A percentile compares a stretch with the other conserved stretches of the same genome.
These are phyloP conservation scores for Cynoglossus semilaevis DNA, from an alignment of 2,113 vertebrate genomes.

Conservation along the genomic window DNA sequence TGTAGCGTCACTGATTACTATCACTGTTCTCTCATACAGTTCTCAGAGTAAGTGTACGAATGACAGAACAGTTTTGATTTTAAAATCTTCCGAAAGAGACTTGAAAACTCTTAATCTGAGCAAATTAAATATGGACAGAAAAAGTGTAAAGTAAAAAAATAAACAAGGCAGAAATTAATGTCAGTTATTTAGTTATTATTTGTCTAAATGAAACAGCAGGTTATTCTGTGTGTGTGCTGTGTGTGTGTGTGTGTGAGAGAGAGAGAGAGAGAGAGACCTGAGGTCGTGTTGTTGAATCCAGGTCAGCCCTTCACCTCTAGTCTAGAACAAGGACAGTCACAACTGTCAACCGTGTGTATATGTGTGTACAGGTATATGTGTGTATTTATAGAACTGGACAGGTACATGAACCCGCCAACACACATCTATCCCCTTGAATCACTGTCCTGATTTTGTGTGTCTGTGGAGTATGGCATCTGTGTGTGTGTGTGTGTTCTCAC, in stretches of 20 bases:
- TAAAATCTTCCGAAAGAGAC: no score
- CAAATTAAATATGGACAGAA: no score
- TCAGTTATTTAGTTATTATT: background rate
- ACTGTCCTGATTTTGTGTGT: conserved; percentile 40
- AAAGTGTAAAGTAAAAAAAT: no score
- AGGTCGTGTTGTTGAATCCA: conserved; percentile 58
- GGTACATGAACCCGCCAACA: conserved; percentile 47
- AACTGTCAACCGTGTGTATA: conserved; percentile 17
- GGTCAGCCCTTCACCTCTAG: conserved; percentile 50
- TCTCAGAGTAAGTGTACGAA: no score
- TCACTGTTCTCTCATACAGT: no score
- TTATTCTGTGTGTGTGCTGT: conserved; percentile 2
- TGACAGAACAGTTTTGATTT: no score
- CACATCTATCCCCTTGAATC: conserved; percentile 25
- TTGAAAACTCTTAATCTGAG: no score
- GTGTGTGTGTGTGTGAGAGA: conserved; percentile 25
- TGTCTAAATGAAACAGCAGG: conserved; percentile 5
- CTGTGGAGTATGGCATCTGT: conserved; percentile 3
- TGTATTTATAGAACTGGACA: conserved; percentile 59
- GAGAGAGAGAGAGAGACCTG: conserved; percentile 5
- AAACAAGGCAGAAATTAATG: no score
- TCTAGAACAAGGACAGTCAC: conserved; percentile 44
- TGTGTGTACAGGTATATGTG: conserved; percentile 28
- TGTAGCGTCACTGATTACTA: no score
- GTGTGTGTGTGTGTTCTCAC: conserved; percentile 29